phyloP scores from a whole-genome alignment of 2,888 invertebrate species.

The Euzetes globulus region DNA sequence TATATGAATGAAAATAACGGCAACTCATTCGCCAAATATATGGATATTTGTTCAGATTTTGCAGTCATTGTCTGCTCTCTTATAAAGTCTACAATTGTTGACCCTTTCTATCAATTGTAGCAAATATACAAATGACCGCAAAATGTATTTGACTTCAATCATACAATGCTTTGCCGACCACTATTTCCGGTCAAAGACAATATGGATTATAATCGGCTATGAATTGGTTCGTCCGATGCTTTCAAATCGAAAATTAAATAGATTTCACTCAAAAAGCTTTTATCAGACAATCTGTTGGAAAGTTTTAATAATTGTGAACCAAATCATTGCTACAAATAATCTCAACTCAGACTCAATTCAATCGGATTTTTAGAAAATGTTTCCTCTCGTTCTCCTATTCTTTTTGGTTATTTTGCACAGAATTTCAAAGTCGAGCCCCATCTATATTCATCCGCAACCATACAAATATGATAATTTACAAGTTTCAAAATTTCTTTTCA shows the following conservation, averaged over 20 bases:
- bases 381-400: neutral
- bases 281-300: slow-evolving; percentile 12
- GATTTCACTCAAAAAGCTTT: neutral
- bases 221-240: neutral
- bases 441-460: neutral
- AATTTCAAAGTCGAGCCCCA: neutral
- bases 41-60: neutral
- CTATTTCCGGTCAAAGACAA: slow-evolving; percentile 25
- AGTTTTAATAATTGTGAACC: neutral
- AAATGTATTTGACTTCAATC: slow-evolving; percentile 12
- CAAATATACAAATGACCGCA: slow-evolving; percentile 20
- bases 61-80: neutral
- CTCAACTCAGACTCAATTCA: neutral
- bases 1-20: neutral
- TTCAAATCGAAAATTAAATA: slow-evolving; percentile 2
- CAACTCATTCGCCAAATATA: neutral
- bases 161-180: neutral
- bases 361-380: neutral
- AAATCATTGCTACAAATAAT: neutral
- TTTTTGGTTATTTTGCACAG: neutral
- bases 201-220: slow-evolving; percentile 17
- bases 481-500: too few relatives aligned
- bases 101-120: slow-evolving; percentile 17
- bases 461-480: too few relatives aligned
- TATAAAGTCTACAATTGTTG: slow-evolving; percentile 12